Percentiles rank a stretch among this genome's conserved stretches.
These are phyloP conservation scores for Meta bourneti DNA, from an alignment of 2,888 invertebrate genomes.

Conservation along the genomic window DNA sequence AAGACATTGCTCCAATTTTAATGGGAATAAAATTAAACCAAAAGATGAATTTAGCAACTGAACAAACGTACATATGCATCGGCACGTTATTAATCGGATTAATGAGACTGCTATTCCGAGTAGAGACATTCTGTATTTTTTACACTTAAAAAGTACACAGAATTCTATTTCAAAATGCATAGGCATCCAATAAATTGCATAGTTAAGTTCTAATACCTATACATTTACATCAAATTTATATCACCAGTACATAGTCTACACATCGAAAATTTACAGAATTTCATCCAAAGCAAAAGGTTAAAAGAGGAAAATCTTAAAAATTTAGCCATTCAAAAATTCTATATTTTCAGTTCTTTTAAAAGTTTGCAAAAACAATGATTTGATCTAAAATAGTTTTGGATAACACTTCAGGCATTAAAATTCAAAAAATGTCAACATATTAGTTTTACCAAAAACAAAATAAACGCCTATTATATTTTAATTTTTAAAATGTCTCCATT, in stretches of 20 bases:
- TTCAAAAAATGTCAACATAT: no score
- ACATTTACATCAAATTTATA: constrained; percentile 38
- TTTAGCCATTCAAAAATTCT: not conserved
- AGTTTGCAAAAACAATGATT: not conserved
- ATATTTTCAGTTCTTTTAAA: not conserved
- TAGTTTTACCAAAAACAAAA: no score
- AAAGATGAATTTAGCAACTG: not conserved
- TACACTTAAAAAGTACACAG: constrained; percentile 15
- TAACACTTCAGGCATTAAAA: no score
- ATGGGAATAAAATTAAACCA: constrained; percentile 9
- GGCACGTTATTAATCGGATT: not conserved
- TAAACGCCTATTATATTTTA: not conserved
- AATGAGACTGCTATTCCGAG: not conserved
- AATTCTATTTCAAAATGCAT: constrained; percentile 48
- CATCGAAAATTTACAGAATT: constrained; percentile 26
- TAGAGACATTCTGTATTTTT: constrained; percentile 3
- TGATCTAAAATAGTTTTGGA: no score
- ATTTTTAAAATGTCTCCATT: not conserved
- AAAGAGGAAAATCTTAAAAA: not conserved
- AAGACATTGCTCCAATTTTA: not conserved
- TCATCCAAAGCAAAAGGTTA: constrained; percentile 15
- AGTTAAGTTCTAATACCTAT: constrained; percentile 49
- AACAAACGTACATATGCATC: not conserved
- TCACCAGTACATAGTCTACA: constrained; percentile 34
- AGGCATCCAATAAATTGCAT: constrained; percentile 23